phyloP scores from a whole-genome alignment of 2,797 vertebrate genomes.

The Pelochelys cantorii region DNA sequence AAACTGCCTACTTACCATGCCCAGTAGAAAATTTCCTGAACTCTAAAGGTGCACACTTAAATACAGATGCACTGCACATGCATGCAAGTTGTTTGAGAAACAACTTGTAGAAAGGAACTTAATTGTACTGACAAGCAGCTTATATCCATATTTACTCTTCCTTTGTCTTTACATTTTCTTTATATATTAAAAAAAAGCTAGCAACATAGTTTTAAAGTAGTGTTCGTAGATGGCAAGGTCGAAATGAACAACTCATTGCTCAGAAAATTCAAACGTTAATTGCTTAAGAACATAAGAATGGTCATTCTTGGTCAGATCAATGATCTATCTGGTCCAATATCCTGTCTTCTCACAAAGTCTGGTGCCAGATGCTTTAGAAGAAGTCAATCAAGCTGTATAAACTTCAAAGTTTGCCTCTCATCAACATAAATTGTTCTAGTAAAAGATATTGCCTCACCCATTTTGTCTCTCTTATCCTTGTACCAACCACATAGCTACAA shows the following conservation, averaged over 20 bases:
- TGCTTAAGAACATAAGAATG: not conserved
- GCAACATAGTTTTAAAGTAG: not conserved
- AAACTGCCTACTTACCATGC: not conserved
- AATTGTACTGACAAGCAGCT: not conserved
- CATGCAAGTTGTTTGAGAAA: not conserved
- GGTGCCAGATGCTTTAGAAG: not conserved
- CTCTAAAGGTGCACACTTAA: not conserved
- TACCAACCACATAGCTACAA: not conserved
- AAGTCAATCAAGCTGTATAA: not conserved
- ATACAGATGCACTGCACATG: not conserved
- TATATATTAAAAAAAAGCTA: not conserved
- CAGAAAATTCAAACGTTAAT: not conserved
- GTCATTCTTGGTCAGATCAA: not conserved
- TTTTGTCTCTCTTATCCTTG: not conserved
- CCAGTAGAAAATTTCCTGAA: not conserved
- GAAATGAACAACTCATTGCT: not conserved
- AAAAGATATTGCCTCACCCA: not conserved
- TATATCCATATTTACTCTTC: not conserved
- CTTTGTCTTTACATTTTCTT: fast-evolving
- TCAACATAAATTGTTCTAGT: not conserved
- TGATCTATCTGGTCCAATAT: not conserved
- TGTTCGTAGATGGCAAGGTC: not conserved
- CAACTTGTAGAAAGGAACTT: not conserved
- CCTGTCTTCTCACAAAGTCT: no score
- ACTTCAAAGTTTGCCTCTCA: not conserved